A percentile compares a stretch with the other conserved stretches of the same genome.
phyloP scores from a whole-genome alignment of 2,888 invertebrate species.

The Autographa gamma region DNA sequence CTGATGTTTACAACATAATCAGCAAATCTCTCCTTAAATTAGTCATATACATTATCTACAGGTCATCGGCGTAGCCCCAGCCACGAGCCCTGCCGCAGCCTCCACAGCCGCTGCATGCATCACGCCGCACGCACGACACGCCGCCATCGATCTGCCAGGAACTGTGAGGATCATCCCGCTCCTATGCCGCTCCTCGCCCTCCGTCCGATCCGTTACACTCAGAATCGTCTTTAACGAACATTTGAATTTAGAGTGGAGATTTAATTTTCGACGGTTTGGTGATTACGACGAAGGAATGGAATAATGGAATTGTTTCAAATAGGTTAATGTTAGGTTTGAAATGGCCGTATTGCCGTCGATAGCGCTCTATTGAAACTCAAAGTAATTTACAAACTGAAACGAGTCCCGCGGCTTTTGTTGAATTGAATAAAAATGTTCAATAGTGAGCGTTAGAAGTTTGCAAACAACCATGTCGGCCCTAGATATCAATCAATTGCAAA shows the following conservation, averaged over 20 bases:
- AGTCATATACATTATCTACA: constrained; percentile 13
- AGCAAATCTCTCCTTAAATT: too few species aligned
- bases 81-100: constrained; percentile 32
- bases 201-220: constrained; percentile 44
- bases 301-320: constrained; percentile 12
- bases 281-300: constrained; percentile 25
- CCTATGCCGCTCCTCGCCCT: constrained; percentile 36
- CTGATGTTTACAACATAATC: too few species aligned
- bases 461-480: not conserved
- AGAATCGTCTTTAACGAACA: constrained; percentile 43
- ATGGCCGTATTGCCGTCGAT: not conserved
- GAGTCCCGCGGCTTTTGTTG: not conserved
- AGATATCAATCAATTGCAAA: not conserved
- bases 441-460: not conserved
- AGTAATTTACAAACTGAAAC: constrained; percentile 2
- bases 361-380: not conserved
- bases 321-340: not conserved
- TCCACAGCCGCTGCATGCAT: constrained; percentile 44
- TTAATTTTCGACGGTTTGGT: constrained; percentile 40
- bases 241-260: constrained; percentile 49
- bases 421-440: not conserved
- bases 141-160: constrained; percentile 49
- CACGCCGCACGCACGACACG: constrained; percentile 46
- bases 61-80: constrained; percentile 33
- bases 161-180: constrained; percentile 49